Percentiles rank a stretch among this genome's conserved stretches.
These are phyloP conservation scores for Rhabdornis inornatus DNA, from an alignment of 2,113 vertebrate genomes.

Conservation along the genomic window DNA sequence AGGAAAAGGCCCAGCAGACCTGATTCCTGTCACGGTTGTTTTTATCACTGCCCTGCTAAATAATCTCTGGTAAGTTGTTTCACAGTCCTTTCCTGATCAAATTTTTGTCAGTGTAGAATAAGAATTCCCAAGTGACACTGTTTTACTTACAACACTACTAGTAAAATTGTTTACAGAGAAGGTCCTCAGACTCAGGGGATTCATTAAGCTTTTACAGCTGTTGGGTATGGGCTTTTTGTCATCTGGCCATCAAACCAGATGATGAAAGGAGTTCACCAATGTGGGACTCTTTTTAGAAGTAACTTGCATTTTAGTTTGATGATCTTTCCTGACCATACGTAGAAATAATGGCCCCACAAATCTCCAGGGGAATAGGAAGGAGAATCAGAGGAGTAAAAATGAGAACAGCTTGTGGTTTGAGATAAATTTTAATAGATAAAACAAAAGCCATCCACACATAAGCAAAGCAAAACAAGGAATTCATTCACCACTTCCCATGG, in stretches of 20 bases:
- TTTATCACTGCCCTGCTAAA: neutral
- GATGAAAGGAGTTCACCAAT: neutral
- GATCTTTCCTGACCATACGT: neutral
- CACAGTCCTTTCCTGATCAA: neutral
- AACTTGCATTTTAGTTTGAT: neutral
- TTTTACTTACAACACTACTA: neutral
- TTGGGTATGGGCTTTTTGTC: neutral
- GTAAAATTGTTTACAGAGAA: neutral
- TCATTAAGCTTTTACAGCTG: neutral
- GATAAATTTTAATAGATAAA: neutral
- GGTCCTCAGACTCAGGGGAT: neutral
- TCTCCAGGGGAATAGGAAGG: neutral
- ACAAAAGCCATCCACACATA: rapidly evolving
- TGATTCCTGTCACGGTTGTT: neutral
- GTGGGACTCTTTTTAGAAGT: neutral
- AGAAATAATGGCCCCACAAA: neutral
- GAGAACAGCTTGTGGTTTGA: neutral
- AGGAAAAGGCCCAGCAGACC: neutral
- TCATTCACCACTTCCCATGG: neutral
- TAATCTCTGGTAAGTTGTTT: neutral
- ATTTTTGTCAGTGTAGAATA: neutral
- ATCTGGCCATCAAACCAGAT: neutral
- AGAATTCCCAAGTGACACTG: neutral
- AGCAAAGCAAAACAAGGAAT: neutral
- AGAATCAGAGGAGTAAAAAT: neutral